Base-by-base conservation (phyloP, 2,888 invertebrate genomes). In the Lomographa bimaculata region DNA sequence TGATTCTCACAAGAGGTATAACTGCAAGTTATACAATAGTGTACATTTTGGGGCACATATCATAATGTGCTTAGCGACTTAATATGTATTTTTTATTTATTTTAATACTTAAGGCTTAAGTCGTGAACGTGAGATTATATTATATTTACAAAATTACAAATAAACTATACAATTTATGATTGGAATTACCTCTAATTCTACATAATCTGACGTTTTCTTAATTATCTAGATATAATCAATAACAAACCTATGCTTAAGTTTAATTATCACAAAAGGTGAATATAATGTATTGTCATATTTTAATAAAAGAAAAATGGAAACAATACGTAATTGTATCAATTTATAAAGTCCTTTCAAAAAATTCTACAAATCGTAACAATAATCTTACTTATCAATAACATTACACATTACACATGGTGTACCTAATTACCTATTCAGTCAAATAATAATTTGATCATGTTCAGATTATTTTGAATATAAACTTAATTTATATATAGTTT, bases 401-500 rank as follows among this genome's bases (percentile, higher is more conserved):
- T 36, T 32, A 53, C 37, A 27, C 21, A 49, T 57, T 60, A 62
- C 41, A 56, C 41, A 41, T 48, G 46, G 48, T 45, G 49, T 46
- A 38, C 49, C 30, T 56, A 57, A 57, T 36, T 46, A 44, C 25
- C 44, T 49, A 69, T 54, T 69, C 78, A 73, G 71, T 66, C 72
- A 68, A 57, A 58, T 61, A 50, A 59, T 56, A 54, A 53, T 62
- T 62, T 62, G 60, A 46, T 58, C 66, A 64, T 44, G 20, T 39
- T 63, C 59, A 64, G 57, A 63, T 64, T 62, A 42, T 52, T 57
- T 54, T 56, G 42, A 34, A 44, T 20, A 50, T 57, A 52, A 57
- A 61, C 62, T 57, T 57, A 63, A 58, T 55, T 60, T 50, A 60
- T 74, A 79, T 74, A 79, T 36, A 72, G 63, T 66, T 85, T 86